Conservation (phyloP, 2,113 vertebrate genomes). For the Rutilus rutilus region DNA sequence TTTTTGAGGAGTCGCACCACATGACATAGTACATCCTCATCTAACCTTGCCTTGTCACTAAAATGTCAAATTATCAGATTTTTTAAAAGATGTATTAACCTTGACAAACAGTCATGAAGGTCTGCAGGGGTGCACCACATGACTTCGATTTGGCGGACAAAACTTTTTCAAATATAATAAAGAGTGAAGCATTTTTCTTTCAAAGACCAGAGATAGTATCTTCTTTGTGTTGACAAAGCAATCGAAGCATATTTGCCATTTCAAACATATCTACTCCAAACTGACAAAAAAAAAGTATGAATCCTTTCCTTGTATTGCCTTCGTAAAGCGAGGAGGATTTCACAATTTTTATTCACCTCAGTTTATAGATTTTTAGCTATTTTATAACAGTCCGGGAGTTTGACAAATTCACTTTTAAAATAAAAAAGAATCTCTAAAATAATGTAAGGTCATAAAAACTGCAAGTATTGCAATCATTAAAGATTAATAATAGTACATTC, state of each 20-base stretch:
- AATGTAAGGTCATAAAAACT: no score
- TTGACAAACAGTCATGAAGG: no score
- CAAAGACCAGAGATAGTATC: not conserved
- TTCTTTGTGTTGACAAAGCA: not conserved
- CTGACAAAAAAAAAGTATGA: not conserved
- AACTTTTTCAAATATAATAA: no score
- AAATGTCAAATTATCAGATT: no score
- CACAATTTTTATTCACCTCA: not conserved
- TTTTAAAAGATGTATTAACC: no score
- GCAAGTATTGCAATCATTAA: no score
- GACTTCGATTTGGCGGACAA: no score
- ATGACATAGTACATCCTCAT: no score
- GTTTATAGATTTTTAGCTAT: not conserved
- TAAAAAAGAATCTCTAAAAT: not conserved
- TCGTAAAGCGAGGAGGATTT: not conserved
- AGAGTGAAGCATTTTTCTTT: no score
- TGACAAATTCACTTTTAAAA: not conserved
- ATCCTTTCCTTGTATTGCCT: not conserved
- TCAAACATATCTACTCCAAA: not conserved
- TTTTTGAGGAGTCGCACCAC: no score
- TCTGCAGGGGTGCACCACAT: no score
- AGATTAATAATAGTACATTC: not conserved
- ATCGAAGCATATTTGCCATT: not conserved
- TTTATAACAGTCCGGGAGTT: not conserved
- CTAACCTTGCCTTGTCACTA: no score